Evolutionary conservation across 2,797 vertebrate genomes (phyloP).

Genomic region (Mareca penelope): DNA sequence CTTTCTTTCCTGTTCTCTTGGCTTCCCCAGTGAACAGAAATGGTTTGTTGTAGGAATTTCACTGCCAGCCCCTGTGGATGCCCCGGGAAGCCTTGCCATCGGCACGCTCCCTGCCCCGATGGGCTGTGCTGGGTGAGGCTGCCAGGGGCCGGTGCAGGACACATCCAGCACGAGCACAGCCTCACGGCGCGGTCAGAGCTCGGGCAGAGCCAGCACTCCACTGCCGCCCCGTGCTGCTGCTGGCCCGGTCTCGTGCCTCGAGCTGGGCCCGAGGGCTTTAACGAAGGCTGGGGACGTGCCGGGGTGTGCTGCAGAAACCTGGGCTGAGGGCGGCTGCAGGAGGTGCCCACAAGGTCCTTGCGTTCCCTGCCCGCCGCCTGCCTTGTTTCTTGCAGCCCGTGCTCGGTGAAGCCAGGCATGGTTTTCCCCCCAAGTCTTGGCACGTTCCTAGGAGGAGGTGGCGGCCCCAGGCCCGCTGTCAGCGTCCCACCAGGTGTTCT

Average conservation of each 20-base stretch:
- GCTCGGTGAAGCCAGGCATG: neutral
- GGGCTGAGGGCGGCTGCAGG: too few species aligned
- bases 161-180: accelerated
- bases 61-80: accelerated
- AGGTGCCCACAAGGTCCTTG: neutral
- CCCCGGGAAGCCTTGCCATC: accelerated
- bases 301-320: too few species aligned
- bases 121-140: accelerated
- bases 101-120: accelerated
- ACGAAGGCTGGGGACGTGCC: too few species aligned
- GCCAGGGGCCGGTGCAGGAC: neutral
- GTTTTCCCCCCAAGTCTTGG: neutral
- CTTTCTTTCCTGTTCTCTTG: neutral
- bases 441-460: neutral
- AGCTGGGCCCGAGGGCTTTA: too few species aligned
- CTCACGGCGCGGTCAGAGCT: neutral
- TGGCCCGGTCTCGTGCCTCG: neutral
- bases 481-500: too few species aligned
- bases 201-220: accelerated
- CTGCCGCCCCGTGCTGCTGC: accelerated
- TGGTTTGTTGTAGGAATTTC: neutral
- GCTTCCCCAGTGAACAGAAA: neutral
- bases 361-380: accelerated
- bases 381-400: accelerated
- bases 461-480: neutral